Conservation (phyloP, 2,888 invertebrate genomes). For the Amorpha juglandis region DNA sequence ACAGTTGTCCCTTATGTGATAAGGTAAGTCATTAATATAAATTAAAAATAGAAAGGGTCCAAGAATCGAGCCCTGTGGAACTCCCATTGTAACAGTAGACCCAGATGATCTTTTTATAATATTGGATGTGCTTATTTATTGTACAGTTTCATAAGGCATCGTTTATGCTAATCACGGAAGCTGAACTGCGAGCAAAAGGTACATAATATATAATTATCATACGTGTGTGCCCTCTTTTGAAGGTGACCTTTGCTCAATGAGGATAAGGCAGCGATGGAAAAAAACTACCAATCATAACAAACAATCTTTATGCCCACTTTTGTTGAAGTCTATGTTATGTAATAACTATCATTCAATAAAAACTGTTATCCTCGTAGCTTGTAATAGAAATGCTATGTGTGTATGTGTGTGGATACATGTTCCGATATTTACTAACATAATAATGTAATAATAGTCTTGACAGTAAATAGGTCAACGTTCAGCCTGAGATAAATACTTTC, state of each 20-base stretch:
- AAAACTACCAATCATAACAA: conserved; percentile 3
- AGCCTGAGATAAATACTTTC: background rate
- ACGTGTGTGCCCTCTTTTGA: conserved; percentile 12
- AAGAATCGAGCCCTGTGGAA: no score
- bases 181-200: background rate
- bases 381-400: background rate
- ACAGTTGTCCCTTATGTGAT: no score
- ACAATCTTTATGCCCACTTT: background rate
- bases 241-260: conserved; percentile 6
- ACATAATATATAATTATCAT: background rate
- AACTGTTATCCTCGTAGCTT: background rate
- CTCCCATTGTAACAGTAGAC: no score
- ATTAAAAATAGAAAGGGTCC: no score
- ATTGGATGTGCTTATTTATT: no score
- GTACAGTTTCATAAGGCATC: no score
- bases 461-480: background rate
- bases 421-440: no score
- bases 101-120: no score
- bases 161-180: no score
- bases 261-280: background rate
- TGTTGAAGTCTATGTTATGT: background rate
- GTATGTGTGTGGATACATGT: no score
- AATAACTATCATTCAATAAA: no score
- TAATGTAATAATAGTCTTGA: background rate
- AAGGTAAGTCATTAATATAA: no score